Base-by-base conservation (phyloP, 2,888 invertebrate genomes). In the Stenichneumon culpator region DNA sequence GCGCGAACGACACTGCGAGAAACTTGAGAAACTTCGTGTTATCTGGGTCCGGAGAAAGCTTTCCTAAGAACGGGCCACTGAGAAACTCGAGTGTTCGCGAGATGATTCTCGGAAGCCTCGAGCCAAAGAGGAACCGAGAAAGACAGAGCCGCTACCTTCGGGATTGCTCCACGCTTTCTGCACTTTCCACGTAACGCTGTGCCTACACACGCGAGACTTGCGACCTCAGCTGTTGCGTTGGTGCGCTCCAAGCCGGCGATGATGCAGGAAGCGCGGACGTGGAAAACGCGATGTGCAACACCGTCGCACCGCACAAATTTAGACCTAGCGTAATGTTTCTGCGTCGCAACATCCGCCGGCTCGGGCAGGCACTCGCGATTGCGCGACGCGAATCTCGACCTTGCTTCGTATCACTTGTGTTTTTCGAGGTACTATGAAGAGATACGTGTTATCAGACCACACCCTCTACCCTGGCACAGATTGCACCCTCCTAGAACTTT, bases 251-350 rank as follows among this genome's bases (percentile, higher is more conserved):
- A 52, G 54, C 63, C 70, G 72, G 39, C 60, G 69, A 69, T 22
- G 63, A 47, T 63, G 57, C 50, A 63, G 70, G 28, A 32, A 52
- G 39, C 69, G 69, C 68, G 81, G 78, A 81, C 74, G 81, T 32
- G 81, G 84, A 84, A 84, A 84, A 81, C 54, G 50, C 78, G 68
- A 84, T 74, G 78, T 84, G 78, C 69, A 84, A 63, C 69, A 84
- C 77, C 67, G 39, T 73, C 67, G 75, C 44, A 67, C 54, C 28
- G 80, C 84, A 81, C 80, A 84, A 84, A 84, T 84, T 84, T 84
- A 84, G 84, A 84, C 54, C 25, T 73, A 60, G 60, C 68, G 68
- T 68, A 73, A 81, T 84, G 63, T 84, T 84, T 84, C 81, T 80
- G 77, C 72, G 67, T 81, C 32, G 65, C 60, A 70, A 70, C 70